A percentile compares a stretch with the other conserved stretches of the same genome.
Evolutionary conservation across 2,797 vertebrate genomes (phyloP).

Genomic region (Pangasius macronema): DNA sequence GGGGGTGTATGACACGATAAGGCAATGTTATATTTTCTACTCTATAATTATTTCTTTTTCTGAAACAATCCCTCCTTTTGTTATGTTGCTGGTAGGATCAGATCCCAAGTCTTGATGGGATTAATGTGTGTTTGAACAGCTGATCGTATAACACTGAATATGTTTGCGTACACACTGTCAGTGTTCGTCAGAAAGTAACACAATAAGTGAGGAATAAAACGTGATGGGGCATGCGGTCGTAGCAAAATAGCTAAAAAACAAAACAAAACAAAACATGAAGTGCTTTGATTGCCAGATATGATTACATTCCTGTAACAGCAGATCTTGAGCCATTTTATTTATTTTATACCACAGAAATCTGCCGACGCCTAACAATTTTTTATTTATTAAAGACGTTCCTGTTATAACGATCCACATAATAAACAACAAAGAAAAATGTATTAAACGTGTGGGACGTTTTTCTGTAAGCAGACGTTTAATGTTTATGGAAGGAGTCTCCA

Average conservation of each 20-base stretch:
- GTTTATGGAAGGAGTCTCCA: neutral
- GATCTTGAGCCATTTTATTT: neutral
- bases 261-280: too few relatives aligned
- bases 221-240: neutral
- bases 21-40: neutral
- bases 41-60: constrained; percentile 7
- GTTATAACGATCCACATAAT: neutral
- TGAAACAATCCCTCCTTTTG: neutral
- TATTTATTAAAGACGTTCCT: neutral
- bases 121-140: constrained; percentile 12
- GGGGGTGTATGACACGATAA: neutral
- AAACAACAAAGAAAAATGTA: neutral
- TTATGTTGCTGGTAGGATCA: neutral
- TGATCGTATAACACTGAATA: neutral
- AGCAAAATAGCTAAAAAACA: neutral
- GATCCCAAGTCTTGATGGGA: neutral
- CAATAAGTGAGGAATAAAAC: neutral
- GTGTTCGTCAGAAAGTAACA: neutral
- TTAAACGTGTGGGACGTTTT: neutral
- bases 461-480: neutral
- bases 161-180: neutral
- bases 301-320: neutral
- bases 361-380: neutral
- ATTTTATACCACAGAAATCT: neutral
- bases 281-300: neutral